Base-by-base conservation (phyloP, 2,113 vertebrate species). In the Blennius ocellaris region DNA sequence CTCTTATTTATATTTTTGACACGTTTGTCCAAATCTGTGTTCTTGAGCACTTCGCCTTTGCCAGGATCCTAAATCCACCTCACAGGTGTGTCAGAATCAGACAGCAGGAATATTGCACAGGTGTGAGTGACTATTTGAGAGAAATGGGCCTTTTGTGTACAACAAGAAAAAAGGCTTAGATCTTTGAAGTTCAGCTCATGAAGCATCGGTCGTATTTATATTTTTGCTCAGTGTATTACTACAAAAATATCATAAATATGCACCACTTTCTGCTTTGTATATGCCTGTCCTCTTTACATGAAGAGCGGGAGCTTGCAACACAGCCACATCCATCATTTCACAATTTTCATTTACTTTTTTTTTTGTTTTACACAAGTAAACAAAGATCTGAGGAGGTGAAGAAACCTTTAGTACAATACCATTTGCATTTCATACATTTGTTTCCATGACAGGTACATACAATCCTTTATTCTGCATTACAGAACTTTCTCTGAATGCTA, bases 351-450 rank as follows among this genome's bases (percentile, higher is more conserved):
- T 30, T 30, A 30, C 2, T 30, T 30, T 2, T 30, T 30, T 30
- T 30, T 30, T 30, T n/a, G n/a, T n/a, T n/a, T n/a, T n/a, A 69
- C 40, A 62, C 0, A 49, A 63, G 56, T 64, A 75, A 80, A 83
- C 78, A 80, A 70, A 66, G 58, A 82, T 86, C n/a, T 52, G 14
- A 73, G 36, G 40, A 57, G 67, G 51, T 49, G 50, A 56, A 71
- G 52, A 64, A 40, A 51, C 39, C 69, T 49, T 67, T 75, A 76
- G 68, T 83, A 77, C 60, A 88, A 82, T 73, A 21, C 7, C 30
- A 86, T 92, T 90, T 89, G 65, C 84, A 89, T 93, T 86, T 81
- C 69, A 75, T 81, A 89, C 80, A 89, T 89, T 88, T 88, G 87
- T 87, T 90, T 74, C 78, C 45, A 79, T 82, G 85, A 88, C 80